Conservation (phyloP, 1,140 invertebrate genomes). For the Cherax quadricarinatus region DNA sequence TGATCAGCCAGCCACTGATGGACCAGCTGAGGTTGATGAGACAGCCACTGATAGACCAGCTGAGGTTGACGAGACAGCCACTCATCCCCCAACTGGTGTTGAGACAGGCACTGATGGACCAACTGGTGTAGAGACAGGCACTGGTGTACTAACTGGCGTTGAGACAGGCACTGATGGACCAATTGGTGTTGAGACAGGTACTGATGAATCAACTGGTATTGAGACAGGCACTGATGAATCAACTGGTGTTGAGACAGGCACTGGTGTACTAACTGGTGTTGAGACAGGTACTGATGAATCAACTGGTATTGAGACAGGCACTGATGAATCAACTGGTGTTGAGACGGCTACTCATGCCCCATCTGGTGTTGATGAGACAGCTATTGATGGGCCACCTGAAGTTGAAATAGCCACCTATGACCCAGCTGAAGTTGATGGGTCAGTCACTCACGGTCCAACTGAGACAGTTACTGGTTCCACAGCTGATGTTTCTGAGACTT, state of each 20-base stretch:
- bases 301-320: too few relatives aligned
- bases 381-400: not conserved
- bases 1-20: not conserved
- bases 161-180: constrained; percentile 3
- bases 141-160: constrained; percentile 3
- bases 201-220: too few relatives aligned
- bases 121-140: not conserved
- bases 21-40: constrained; percentile 14
- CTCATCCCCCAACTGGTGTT: not conserved
- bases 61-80: not conserved
- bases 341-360: not conserved
- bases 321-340: not conserved
- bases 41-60: not conserved
- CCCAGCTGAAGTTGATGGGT: not conserved
- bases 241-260: not conserved
- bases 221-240: not conserved
- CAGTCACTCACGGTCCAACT: not conserved
- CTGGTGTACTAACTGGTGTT: not conserved
- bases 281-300: too few relatives aligned
- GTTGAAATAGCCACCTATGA: not conserved
- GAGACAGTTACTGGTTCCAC: constrained; percentile 11
- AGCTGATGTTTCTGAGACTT: not conserved
- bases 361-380: not conserved
- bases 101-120: too few relatives aligned
- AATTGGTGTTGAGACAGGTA: not conserved